These are phyloP conservation scores for Stylophora pistillata DNA, from an alignment of 64 coral and sea anemone genomes.

Conservation along the genomic window DNA sequence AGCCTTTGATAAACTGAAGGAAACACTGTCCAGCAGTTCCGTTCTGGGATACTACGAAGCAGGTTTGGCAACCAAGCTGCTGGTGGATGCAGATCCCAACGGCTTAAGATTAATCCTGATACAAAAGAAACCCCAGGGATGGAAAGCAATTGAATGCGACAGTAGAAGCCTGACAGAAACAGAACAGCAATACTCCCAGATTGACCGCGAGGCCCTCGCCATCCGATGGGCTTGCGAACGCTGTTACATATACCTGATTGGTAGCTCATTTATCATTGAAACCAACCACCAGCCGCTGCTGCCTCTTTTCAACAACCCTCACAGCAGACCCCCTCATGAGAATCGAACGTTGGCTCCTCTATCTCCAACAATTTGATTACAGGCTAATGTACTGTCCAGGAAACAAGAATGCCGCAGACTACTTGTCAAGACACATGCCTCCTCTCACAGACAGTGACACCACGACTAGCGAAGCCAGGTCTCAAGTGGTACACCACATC, in stretches of 20 bases:
- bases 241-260: conserved; percentile 4
- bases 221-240: conserved; percentile 41
- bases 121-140: conserved; percentile 27
- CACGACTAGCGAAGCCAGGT: too few relatives aligned
- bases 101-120: conserved; percentile 6
- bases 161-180: conserved; percentile 15
- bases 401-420: conserved; percentile 11
- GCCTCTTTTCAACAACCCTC: conserved; percentile 9
- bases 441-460: background rate
- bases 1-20: conserved; percentile 14
- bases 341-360: too few relatives aligned
- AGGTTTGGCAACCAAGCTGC: conserved; percentile 7
- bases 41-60: conserved; percentile 26
- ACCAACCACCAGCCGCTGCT: background rate
- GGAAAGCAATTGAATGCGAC: background rate
- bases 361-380: too few relatives aligned
- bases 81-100: conserved; percentile 11
- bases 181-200: conserved; percentile 15
- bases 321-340: background rate
- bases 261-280: conserved; percentile 7
- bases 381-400: background rate
- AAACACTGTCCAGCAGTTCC: too few relatives aligned
- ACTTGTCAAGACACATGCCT: conserved; percentile 5
- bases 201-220: conserved; percentile 19
- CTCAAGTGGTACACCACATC: background rate